Evolutionary conservation across 2,113 vertebrate species (phyloP), one percentile per base, ranked within the genome.

Genomic region (Miniopterus natalensis): DNA sequence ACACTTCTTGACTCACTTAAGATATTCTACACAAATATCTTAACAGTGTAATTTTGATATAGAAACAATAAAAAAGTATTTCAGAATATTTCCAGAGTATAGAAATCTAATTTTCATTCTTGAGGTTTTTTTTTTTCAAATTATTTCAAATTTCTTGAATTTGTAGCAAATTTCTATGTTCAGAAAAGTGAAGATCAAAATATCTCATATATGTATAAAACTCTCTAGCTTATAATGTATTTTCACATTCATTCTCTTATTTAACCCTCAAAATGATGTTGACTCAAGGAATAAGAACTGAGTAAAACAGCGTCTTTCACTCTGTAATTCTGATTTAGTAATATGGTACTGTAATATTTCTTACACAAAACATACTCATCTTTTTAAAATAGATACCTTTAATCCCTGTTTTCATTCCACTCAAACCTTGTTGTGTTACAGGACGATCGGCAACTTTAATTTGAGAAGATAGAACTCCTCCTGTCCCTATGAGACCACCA

Each of bases 341-440:
- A 84, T 53, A 78, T 20, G 8, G 6, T 6, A 59, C n/a, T 70
- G 1, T 42, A 91, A 92, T 40, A 92, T 1, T 90, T 96, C 45
- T 77, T 36, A 13, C 51, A 83, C 1, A 78, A 94, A 94, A 94
- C 63, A 74, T 29, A 83, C 0, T 79, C 12, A 86, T 79, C 29
- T 94, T 88, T 29, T 81, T 84, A 95, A 96, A 94, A 94, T 36
- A 94, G 71, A 78, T 98, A 99, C 99, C 99, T 99, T 99, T 99
- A 95, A 99, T 96, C 31, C 99, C 99, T 36, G 99, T 99, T 98
- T 99, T 99, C 99, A 99, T 99, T 93, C 99, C 99, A 95, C 99
- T 99, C 96, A 99, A 99, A 8, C 99, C 99, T 96, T 99, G 99
- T 1, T 99, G 99, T 90, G 99, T 99, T 84, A 99, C 99, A 45